Evolutionary conservation across 2,888 invertebrate species (phyloP), one percentile per base, ranked within the genome.

Genomic region (Scaptomyza cyrtandrae): DNA sequence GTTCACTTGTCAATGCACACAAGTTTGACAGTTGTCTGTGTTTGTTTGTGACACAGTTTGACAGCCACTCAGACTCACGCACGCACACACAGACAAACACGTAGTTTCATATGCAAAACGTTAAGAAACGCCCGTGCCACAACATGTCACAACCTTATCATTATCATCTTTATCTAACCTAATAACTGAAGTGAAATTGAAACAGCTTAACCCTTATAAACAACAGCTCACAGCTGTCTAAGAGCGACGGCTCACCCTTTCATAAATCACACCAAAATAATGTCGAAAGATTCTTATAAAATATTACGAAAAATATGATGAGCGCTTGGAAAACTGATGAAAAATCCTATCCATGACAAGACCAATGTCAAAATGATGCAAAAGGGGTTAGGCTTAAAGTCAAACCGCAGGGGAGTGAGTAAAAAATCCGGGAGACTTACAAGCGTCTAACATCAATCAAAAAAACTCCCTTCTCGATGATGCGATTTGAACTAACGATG

Each of bases 401-500:
- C 83, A 90, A 90, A 89, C 90, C 90, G 78, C 90, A 85, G 69
- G 66, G 79, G 56, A 55, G 64, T 69, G 74, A 68, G 64, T 48
- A 31, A 5, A 13, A 53, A 45, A 10, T 60, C 57, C 53, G 73
- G 53, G 78, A 65, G 86, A 86, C 88, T 83, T 83, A 88, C 83
- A 83, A 80, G 78, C 80, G 76, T 78, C 88, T 83, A 86, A 90
- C 90, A 89, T 90, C 91, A 90, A 90, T 90, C 90, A 90, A 84
- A 27, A 33, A 24, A 61, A 62, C 55, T 62, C 58, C 56, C 2
- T 10, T 11, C 54, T 41, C 75, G 78, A 71, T 78, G 89, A 87
- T 85, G 74, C 88, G 86, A 89, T 89, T 89, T 87, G 65, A 75
- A 86, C 85, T 85, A 85, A 85, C 85, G 85, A 85, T 88, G 84